Percentiles rank a stretch among this genome's conserved stretches.
Conservation (phyloP, 2,113 vertebrate species). For the Pagrus major region DNA sequence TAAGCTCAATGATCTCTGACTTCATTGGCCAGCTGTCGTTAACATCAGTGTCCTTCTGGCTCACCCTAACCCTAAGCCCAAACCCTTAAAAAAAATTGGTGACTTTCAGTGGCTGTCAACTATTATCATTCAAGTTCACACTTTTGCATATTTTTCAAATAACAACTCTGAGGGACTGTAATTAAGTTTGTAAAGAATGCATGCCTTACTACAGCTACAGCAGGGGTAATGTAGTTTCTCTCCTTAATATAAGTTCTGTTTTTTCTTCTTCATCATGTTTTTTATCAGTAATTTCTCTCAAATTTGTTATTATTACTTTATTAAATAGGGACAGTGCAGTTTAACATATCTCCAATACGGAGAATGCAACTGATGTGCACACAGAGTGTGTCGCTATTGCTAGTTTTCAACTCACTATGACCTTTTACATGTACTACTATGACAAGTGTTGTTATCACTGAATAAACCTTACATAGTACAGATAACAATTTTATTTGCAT, state of each 20-base stretch:
- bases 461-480: neutral
- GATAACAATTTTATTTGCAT: neutral
- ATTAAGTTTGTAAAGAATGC: neutral
- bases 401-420: too few relatives aligned
- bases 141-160: neutral
- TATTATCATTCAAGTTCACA: neutral
- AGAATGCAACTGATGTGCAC: too few relatives aligned
- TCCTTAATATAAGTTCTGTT: neutral
- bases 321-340: too few relatives aligned
- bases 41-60: slow-evolving; percentile 10
- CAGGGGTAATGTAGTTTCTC: neutral
- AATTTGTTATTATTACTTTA: too few relatives aligned
- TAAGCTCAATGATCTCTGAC: slow-evolving; percentile 36
- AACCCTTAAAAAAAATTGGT: neutral
- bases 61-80: too few relatives aligned
- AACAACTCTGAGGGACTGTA: neutral
- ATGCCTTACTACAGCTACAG: neutral
- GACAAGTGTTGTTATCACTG: neutral
- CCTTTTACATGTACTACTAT: too few relatives aligned
- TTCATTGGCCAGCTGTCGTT: neutral
- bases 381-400: too few relatives aligned
- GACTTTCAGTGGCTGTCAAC: neutral
- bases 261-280: neutral
- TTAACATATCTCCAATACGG: too few relatives aligned
- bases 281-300: neutral